Evolutionary conservation across 2,888 invertebrate species (phyloP).

Genomic region (Xestia c-nigrum): DNA sequence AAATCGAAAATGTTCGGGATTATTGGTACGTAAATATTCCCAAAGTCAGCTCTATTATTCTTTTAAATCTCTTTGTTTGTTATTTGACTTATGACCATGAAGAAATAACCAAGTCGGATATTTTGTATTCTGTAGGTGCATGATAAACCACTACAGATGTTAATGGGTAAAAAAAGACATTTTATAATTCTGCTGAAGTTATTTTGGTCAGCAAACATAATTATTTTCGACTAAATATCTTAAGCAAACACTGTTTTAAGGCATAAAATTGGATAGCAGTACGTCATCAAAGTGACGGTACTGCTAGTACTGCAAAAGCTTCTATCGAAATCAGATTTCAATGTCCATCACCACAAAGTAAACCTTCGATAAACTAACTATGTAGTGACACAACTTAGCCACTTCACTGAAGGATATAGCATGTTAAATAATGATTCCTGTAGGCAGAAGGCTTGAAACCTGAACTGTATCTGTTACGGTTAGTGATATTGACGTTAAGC

Average conservation of each 20-base stretch:
- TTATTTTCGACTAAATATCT: neutral
- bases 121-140: no score
- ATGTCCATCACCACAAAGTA: neutral
- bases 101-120: no score
- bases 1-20: neutral
- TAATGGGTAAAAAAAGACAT: no score
- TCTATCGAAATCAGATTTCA: neutral
- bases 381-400: conserved; percentile 1
- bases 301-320: neutral
- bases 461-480: conserved; percentile 11
- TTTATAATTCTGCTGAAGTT: neutral
- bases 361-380: neutral
- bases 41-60: no score
- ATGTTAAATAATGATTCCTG: conserved; percentile 38
- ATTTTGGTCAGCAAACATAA: neutral
- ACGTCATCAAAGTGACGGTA: neutral
- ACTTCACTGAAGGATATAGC: conserved; percentile 23
- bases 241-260: neutral
- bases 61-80: no score
- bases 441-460: conserved; percentile 37
- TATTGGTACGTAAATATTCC: no score
- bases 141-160: no score
- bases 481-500: conserved; percentile 36
- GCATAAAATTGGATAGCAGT: neutral
- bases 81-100: no score